Evolutionary conservation across 2,113 vertebrate genomes (phyloP).

Genomic region (Solenodon paradoxus): DNA sequence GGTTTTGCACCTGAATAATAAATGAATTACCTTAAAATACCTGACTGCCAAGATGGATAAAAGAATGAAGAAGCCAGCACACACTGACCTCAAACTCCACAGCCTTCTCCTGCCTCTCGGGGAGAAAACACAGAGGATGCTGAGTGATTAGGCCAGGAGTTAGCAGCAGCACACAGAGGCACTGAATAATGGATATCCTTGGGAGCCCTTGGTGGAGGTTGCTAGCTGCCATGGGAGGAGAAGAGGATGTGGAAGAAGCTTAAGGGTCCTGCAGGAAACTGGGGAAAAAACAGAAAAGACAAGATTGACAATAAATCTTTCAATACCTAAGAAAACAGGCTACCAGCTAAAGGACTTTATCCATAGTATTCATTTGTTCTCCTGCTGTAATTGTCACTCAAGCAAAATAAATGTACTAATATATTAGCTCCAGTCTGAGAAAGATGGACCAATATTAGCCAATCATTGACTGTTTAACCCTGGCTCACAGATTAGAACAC

Average conservation of each 20-base stretch:
- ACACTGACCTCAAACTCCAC: neutral
- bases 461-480: constrained; percentile 70
- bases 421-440: neutral
- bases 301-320: constrained; percentile 80
- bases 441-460: neutral
- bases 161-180: accelerated
- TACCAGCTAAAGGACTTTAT: constrained; percentile 44
- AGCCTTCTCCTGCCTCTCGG: neutral
- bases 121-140: neutral
- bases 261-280: constrained; percentile 51
- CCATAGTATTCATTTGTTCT: neutral
- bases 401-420: neutral
- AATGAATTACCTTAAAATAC: neutral
- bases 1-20: constrained; percentile 45
- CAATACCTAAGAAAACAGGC: constrained; percentile 61
- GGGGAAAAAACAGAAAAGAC: constrained; percentile 55
- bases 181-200: constrained; percentile 46
- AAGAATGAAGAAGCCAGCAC: constrained; percentile 18
- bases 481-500: constrained; percentile 68
- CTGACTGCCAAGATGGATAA: constrained; percentile 14
- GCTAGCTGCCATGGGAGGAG: neutral
- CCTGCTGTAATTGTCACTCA: neutral
- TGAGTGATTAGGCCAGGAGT: neutral
- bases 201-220: neutral
- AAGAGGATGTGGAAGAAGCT: constrained; percentile 19